Percentiles rank a stretch among this genome's conserved stretches.
Evolutionary conservation across 1,140 invertebrate species (phyloP).

Genomic region (Aphelenchoides avenae): DNA sequence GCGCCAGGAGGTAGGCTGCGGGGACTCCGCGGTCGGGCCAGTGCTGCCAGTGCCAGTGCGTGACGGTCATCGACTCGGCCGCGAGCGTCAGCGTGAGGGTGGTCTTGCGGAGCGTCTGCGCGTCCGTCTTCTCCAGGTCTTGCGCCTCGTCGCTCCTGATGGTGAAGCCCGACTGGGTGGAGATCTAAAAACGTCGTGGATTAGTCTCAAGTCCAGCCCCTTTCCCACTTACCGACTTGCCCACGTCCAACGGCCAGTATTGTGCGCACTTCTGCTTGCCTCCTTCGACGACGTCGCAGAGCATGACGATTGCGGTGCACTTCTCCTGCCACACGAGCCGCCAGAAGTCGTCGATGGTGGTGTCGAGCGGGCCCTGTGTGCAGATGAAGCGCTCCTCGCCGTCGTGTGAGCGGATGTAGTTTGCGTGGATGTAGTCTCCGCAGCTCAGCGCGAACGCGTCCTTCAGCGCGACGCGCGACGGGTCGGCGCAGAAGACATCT

Average conservation of each 20-base stretch:
- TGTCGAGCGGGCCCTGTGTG: slow-evolving; percentile 60
- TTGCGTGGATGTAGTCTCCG: too few relatives aligned
- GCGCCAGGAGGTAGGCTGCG: slow-evolving; percentile 13
- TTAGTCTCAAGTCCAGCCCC: too few relatives aligned
- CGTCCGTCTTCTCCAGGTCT: not conserved
- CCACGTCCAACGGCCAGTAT: slow-evolving; percentile 29
- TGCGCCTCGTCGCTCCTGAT: not conserved
- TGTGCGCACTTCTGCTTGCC: slow-evolving; percentile 46
- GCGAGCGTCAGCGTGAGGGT: slow-evolving; percentile 13
- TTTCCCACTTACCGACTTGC: too few relatives aligned
- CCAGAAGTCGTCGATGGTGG: slow-evolving; percentile 63
- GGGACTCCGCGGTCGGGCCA: slow-evolving; percentile 45
- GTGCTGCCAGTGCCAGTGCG: slow-evolving; percentile 30
- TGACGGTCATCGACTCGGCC: not conserved
- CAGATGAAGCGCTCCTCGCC: slow-evolving; percentile 27
- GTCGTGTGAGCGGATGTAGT: too few relatives aligned
- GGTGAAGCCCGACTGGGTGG: slow-evolving; percentile 5
- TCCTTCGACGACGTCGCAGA: slow-evolving; percentile 60
- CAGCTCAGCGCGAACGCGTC: too few relatives aligned
- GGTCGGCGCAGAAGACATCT: too few relatives aligned
- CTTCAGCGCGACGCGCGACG: too few relatives aligned
- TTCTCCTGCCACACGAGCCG: slow-evolving; percentile 62
- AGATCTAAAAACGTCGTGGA: too few relatives aligned
- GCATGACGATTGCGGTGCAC: slow-evolving; percentile 61
- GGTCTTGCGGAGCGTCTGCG: slow-evolving; percentile 8